Percentiles rank a stretch among this genome's conserved stretches.
phyloP scores from a whole-genome alignment of 2,113 vertebrate genomes.

The Castor canadensis region DNA sequence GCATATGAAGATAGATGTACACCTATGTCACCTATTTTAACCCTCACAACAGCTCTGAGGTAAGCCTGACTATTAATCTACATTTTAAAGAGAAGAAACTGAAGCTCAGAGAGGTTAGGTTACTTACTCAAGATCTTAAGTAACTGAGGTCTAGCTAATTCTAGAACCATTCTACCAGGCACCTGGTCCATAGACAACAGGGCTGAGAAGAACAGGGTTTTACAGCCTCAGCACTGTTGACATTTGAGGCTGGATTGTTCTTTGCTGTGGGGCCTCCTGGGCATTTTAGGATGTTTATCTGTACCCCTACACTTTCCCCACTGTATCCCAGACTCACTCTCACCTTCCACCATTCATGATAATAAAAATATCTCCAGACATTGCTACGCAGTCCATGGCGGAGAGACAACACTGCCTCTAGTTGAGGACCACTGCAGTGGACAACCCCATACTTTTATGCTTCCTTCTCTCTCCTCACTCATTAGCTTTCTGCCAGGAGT shows the following conservation, averaged over 20 bases:
- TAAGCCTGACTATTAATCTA: not conserved
- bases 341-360: not conserved
- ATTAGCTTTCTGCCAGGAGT: not conserved
- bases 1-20: not conserved
- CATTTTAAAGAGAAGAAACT: not conserved
- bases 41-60: not conserved
- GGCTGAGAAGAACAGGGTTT: too few species aligned
- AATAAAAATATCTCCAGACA: not conserved
- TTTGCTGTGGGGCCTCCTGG: not conserved
- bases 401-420: not conserved
- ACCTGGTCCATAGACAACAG: too few species aligned
- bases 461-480: fast-evolving
- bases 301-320: not conserved
- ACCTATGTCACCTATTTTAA: not conserved
- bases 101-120: not conserved
- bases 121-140: not conserved
- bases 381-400: not conserved
- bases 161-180: not conserved
- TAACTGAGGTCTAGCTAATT: not conserved
- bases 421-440: not conserved
- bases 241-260: not conserved
- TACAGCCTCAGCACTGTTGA: not conserved
- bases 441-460: not conserved
- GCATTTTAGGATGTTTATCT: not conserved
- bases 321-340: not conserved